Conservation (phyloP, 2,113 vertebrate genomes). For the Felis catus region F.catus_Fca126_mat1.0 CM031424.1:30577001-30577500, state of each 20-base stretch:
- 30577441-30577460: not conserved
- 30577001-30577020: too few relatives aligned
- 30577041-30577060: not conserved
- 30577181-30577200: too few relatives aligned
- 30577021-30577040: too few relatives aligned
- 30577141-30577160: too few relatives aligned
- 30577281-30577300: too few relatives aligned
- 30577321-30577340: not conserved
- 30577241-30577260: too few relatives aligned
- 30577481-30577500: not conserved
- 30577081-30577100: constrained; percentile 22
- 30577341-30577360: constrained; percentile 27
- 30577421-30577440: not conserved
- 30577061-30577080: not conserved
- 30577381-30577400: not conserved
- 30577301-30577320: too few relatives aligned
- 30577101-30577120: not conserved
- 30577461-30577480: not conserved
- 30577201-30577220: too few relatives aligned
- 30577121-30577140: too few relatives aligned
- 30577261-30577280: too few relatives aligned
- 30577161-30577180: too few relatives aligned
- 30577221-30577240: too few relatives aligned
- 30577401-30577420: not conserved
- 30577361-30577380: not conserved